These are phyloP conservation scores for Drymodes brunneopygia DNA, from an alignment of 2,113 vertebrate genomes.

Conservation along the genomic window DNA sequence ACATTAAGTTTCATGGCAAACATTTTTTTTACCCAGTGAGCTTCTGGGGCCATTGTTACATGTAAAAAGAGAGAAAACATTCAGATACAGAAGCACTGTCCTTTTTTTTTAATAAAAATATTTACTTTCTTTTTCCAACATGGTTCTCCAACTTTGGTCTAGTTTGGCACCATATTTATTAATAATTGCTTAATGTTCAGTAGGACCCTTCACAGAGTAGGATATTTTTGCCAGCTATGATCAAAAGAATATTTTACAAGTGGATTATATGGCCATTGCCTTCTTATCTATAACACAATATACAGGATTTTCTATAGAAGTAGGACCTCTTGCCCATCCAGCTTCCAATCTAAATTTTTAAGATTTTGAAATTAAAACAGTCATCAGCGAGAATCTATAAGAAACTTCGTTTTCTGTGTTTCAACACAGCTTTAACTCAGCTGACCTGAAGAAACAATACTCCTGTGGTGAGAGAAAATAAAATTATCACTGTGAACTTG, in stretches of 20 bases:
- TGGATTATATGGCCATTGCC: background rate
- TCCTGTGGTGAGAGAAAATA: background rate
- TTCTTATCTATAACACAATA: background rate
- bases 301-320: background rate
- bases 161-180: background rate
- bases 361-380: background rate
- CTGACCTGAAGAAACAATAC: background rate
- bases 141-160: background rate
- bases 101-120: background rate
- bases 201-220: background rate
- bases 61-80: background rate
- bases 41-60: background rate
- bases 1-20: background rate
- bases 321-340: background rate
- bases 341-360: background rate
- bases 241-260: background rate
- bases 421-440: background rate
- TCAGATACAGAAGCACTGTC: background rate
- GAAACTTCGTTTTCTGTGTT: background rate
- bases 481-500: background rate
- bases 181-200: background rate
- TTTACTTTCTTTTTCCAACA: background rate
- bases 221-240: background rate
- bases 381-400: background rate
- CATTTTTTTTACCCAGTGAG: background rate